Evolutionary conservation across 2,113 vertebrate genomes (phyloP).

Genomic region (Sapayoa aenigma): DNA sequence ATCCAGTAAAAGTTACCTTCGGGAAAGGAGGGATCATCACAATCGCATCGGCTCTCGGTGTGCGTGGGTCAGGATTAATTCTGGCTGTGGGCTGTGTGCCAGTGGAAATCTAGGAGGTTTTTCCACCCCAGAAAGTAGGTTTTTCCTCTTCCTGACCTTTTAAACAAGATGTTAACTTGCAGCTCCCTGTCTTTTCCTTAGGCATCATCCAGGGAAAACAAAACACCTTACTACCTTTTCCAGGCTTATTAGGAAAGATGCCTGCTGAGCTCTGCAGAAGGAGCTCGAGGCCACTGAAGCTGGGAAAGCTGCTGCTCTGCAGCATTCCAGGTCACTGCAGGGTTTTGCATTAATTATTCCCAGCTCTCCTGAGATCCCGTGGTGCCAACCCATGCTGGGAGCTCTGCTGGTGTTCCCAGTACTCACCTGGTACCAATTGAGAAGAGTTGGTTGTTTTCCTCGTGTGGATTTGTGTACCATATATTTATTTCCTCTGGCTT

Average conservation of each 20-base stretch:
- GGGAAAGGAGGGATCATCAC: background rate
- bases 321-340: background rate
- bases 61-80: background rate
- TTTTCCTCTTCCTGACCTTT: background rate
- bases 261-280: background rate
- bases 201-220: background rate
- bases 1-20: background rate
- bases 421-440: background rate
- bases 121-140: background rate
- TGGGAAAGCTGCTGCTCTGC: background rate
- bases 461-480: fast-evolving
- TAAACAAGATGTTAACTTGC: background rate
- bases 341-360: background rate
- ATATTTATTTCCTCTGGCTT: background rate
- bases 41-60: background rate
- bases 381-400: background rate
- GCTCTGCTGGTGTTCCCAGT: background rate
- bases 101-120: background rate
- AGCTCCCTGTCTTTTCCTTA: background rate
- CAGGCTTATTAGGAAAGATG: background rate
- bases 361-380: background rate
- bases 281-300: background rate
- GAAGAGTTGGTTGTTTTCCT: background rate
- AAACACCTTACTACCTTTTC: background rate
- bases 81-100: background rate